Conservation (phyloP, 2,113 vertebrate species). For the Thunnus maccoyii region DNA sequence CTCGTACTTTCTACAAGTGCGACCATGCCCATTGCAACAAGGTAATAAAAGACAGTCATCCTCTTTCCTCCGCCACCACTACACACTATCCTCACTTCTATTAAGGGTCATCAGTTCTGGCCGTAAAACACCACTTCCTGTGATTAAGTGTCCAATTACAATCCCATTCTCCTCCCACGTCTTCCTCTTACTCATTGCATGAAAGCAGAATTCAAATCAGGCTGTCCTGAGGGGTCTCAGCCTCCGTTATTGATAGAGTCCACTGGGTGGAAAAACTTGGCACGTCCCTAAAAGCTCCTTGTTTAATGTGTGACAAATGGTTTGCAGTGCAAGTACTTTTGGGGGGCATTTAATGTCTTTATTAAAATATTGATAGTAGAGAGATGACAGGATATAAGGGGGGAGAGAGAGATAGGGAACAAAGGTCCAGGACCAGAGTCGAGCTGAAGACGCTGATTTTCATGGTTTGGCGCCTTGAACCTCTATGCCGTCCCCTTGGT, state of each 20-base stretch:
- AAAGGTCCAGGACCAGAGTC: too few species aligned
- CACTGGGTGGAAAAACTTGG: not conserved
- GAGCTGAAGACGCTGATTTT: too few species aligned
- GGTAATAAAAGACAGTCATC: conserved; percentile 22
- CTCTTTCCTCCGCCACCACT: conserved; percentile 11
- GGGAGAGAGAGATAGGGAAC: too few species aligned
- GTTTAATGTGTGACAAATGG: not conserved
- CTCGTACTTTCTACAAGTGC: not conserved
- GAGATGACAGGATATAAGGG: too few species aligned
- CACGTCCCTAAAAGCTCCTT: not conserved
- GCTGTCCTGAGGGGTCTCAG: conserved; percentile 10
- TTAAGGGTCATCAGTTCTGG: conserved; percentile 61
- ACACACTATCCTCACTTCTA: conserved; percentile 33
- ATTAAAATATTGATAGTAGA: too few species aligned
- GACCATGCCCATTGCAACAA: not conserved
- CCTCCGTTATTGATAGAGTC: conserved; percentile 2
- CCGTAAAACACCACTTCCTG: conserved; percentile 65
- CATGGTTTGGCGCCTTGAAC: too few species aligned
- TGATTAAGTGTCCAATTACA: conserved; percentile 79
- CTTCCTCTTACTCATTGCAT: conserved; percentile 48
- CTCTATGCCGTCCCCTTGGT: too few species aligned
- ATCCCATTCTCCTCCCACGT: conserved; percentile 45
- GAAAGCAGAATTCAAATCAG: conserved; percentile 37
- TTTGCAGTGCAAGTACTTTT: too few species aligned
- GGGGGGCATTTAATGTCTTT: too few species aligned